Evolutionary conservation across 1,140 invertebrate genomes (phyloP).

Genomic region (Cydia fagiglandana): DNA sequence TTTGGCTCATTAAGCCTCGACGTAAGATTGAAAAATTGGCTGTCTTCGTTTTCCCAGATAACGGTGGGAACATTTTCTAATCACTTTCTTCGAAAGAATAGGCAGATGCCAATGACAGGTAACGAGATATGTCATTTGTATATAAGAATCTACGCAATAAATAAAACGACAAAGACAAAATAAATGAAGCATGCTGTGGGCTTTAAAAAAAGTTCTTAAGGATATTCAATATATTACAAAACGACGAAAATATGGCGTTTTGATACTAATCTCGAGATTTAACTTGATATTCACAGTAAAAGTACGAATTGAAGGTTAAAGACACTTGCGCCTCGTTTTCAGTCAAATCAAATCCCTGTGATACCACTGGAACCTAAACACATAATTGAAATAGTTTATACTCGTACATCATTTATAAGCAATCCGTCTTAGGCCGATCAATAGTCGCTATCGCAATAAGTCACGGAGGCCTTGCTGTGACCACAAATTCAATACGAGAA

Average conservation of each 20-base stretch:
- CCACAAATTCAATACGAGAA: background rate
- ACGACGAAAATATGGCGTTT: no score
- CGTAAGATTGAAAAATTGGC: constrained; percentile 14
- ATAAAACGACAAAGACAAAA: background rate
- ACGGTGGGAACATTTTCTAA: constrained; percentile 27
- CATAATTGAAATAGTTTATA: no score
- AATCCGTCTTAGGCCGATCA: background rate
- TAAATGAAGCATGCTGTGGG: background rate
- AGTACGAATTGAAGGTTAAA: no score
- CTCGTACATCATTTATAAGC: background rate
- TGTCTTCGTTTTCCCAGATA: background rate
- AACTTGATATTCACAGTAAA: no score
- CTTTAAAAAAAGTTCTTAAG: no score
- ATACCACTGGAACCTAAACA: background rate
- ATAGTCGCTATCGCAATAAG: constrained; percentile 12
- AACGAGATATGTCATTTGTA: background rate
- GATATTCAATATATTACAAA: no score
- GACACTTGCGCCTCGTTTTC: background rate
- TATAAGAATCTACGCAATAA: background rate
- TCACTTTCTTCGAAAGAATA: constrained; percentile 25
- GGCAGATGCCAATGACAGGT: background rate
- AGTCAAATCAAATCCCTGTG: background rate
- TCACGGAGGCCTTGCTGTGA: background rate
- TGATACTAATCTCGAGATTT: no score
- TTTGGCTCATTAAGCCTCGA: constrained; percentile 7